Base-by-base conservation (phyloP, 2,797 vertebrate genomes). In the Coregonus ussuriensis region DNA sequence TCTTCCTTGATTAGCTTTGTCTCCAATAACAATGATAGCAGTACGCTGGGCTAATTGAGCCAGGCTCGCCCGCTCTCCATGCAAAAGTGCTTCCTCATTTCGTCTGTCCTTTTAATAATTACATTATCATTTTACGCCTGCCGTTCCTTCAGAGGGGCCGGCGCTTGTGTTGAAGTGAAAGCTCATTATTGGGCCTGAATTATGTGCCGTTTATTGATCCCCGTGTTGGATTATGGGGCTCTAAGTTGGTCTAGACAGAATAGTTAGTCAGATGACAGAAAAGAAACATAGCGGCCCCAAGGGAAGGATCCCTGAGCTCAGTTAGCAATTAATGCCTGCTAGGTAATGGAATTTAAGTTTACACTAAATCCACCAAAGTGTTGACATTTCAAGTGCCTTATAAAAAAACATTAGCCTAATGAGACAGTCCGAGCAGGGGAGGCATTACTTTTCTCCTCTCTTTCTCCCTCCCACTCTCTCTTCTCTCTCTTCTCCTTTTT, bases 121-220 rank as follows among this genome's bases (percentile, higher is more conserved):
- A 97, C 96, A 98, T 99, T 99, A 99, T 98, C 96, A 98, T 98
- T 97, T 98, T 95, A 94, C 95, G 93, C 94, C 93, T 93, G 95
- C 93, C 94, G 93, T 95, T 96, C 95, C 94, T 95, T 94, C 89
- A 0, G 59, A 62, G 59, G 21, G 59, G n/a, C 59, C 59, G 7
- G 95, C 94, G 95, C 96, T 98, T 97, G 96, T 96, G 95, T 96
- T 97, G 96, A 97, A 98, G 96, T 97, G 96, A 98, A 98, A 98
- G 97, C 97, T 99, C 98, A 99, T 99, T 98, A 99, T 98, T 98
- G 96, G 96, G 94, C 95, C 96, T 98, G 97, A 98, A 98, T 99
- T 99, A 99, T 97, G 96, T 97, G 96, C 96, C 96, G 94, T 99
- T 99, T 99, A 99, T 99, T 98, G 98, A 99, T 99, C 98, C 98